Base-by-base conservation (phyloP, 2,888 invertebrate genomes). In the Rhingia campestris region DNA sequence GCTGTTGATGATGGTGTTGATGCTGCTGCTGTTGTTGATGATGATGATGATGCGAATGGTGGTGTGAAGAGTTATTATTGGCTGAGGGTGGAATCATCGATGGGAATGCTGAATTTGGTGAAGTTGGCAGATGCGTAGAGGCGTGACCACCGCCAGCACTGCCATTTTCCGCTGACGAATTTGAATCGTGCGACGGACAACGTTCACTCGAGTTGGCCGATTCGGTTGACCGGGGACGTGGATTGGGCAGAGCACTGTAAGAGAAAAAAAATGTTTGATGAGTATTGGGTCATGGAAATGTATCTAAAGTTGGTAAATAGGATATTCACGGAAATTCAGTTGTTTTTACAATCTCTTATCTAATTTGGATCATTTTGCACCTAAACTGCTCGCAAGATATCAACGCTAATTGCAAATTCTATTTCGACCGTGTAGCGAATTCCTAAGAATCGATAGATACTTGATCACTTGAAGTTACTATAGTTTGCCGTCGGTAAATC, bases 181-280 rank as follows among this genome's bases (percentile, higher is more conserved):
- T 93, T 59, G 95, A 95, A 91, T 96, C 96, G 89, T 94, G 94
- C 87, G 95, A 95, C 86, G 96, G 95, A 91, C 96, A 96, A 86
- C 95, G 94, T 88, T 95, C 95, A 88, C 95, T 95, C 86, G 90
- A 90, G 64, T 90, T 90, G 9, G 90, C 90, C 74, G 90, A 90
- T 82, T 90, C 90, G 75, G 90, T 90, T 75, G 90, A 90, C 75
- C 91, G 90, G 54, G 90, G 90, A 63, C 90, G 90, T 72, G 89
- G 89, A 87, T 90, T 90, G 37, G 90, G 91, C 86, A 90, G 87
- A 66, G 91, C 91, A 84, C 90, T 90, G 84, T 0, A 89, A 88
- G n/a, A 2, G 14, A 7, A 35, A 4, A 61, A 49, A 41, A 6
- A 5, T 10, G 14, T 5, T 7, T 6, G 7, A 22, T 67, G 14